These are phyloP conservation scores for Cyanocitta stelleri DNA, from an alignment of 2,113 vertebrate genomes.

Conservation along the genomic window DNA sequence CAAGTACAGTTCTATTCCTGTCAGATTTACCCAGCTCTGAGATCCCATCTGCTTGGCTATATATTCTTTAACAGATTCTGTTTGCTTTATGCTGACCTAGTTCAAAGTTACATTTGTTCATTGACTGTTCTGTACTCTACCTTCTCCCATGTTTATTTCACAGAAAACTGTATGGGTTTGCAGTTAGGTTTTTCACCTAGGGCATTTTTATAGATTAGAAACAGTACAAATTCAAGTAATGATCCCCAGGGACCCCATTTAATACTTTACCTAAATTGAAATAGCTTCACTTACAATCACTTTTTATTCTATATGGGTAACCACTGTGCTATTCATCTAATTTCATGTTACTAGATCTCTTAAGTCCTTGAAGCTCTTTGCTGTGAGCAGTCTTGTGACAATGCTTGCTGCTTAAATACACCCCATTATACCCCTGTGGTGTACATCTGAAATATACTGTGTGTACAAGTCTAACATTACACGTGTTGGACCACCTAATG, in stretches of 20 bases:
- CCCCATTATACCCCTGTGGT: neutral
- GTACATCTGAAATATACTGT: neutral
- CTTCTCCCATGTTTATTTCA: conserved; percentile 40
- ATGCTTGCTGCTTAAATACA: conserved; percentile 8
- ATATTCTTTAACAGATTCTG: conserved; percentile 33
- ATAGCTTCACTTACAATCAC: conserved; percentile 33
- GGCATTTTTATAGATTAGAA: conserved; percentile 51
- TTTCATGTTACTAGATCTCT: conserved; percentile 4
- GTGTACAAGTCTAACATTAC: neutral
- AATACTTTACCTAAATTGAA: conserved; percentile 54
- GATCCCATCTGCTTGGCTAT: conserved; percentile 51
- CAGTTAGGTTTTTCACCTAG: conserved; percentile 21
- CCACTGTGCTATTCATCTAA: conserved; percentile 39
- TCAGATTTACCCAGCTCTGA: conserved; percentile 43
- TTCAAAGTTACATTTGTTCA: conserved; percentile 53
- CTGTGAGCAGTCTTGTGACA: neutral
- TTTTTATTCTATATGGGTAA: conserved; percentile 41
- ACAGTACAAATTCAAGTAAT: conserved; percentile 40
- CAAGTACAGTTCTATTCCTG: conserved; percentile 50
- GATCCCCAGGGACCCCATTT: conserved; percentile 38
- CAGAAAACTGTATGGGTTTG: conserved; percentile 3
- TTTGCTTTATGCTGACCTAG: conserved; percentile 49
- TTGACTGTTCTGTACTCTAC: conserved; percentile 3
- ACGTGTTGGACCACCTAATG: neutral
- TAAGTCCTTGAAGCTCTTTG: conserved; percentile 14